Evolutionary conservation across 1,140 invertebrate species (phyloP).

Genomic region (Maconellicoccus hirsutus): DNA sequence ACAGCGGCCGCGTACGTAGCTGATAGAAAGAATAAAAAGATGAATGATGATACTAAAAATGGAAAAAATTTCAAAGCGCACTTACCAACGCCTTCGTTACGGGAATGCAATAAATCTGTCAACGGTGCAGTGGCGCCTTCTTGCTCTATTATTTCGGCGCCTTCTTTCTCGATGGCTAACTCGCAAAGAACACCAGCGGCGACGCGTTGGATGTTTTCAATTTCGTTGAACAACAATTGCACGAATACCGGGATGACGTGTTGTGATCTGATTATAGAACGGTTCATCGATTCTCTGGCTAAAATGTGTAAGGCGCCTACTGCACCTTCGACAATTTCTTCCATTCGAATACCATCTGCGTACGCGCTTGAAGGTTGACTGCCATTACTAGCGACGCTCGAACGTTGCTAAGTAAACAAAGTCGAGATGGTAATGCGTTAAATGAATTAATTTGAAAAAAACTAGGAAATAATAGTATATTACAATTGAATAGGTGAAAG

Average conservation of each 20-base stretch:
- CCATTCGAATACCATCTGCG: slow-evolving; percentile 94
- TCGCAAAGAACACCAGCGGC: slow-evolving; percentile 94
- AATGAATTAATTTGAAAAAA: neutral
- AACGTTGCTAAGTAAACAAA: neutral
- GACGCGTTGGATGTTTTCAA: slow-evolving; percentile 86
- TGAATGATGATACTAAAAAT: neutral
- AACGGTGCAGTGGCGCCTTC: slow-evolving; percentile 92
- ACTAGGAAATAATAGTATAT: neutral
- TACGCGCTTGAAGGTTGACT: slow-evolving; percentile 54
- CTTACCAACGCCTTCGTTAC: slow-evolving; percentile 61
- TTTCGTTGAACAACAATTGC: slow-evolving; percentile 83
- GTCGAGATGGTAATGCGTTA: too few relatives aligned
- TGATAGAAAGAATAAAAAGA: slow-evolving; percentile 34
- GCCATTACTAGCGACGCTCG: slow-evolving; percentile 56
- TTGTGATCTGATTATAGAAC: slow-evolving; percentile 80
- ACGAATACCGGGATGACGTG: slow-evolving; percentile 85
- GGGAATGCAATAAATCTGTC: slow-evolving; percentile 87
- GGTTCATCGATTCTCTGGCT: slow-evolving; percentile 83
- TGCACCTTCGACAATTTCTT: slow-evolving; percentile 95
- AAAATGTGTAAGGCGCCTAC: slow-evolving; percentile 95
- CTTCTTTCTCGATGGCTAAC: slow-evolving; percentile 89
- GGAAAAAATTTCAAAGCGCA: slow-evolving; percentile 26
- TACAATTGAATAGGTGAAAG: too few relatives aligned
- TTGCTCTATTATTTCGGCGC: slow-evolving; percentile 91
- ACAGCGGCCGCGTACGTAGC: slow-evolving; percentile 95